phyloP scores from a whole-genome alignment of 35 echinoderm and acorn worm species.

The Ptychodera flava region DNA sequence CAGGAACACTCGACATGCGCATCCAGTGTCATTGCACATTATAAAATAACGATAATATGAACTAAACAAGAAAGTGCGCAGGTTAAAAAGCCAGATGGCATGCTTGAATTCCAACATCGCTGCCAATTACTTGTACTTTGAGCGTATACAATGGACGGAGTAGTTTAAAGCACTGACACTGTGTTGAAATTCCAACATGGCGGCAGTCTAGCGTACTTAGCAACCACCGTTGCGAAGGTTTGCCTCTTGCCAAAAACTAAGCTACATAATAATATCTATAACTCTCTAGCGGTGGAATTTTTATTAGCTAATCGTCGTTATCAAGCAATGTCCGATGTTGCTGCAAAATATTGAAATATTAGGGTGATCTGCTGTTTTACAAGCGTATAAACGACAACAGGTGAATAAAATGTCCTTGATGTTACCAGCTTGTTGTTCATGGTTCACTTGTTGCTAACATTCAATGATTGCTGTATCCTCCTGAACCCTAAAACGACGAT shows the following conservation, averaged over 20 bases:
- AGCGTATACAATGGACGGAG: neutral
- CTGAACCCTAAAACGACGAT: neutral
- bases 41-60: no score
- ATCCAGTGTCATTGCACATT: no score
- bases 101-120: neutral
- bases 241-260: neutral
- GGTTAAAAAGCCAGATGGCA: no score
- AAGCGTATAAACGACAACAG: no score
- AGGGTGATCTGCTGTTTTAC: neutral
- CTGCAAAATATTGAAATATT: neutral
- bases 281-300: neutral
- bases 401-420: no score
- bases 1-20: no score
- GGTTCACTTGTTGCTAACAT: neutral
- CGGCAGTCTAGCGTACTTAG: neutral
- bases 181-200: neutral
- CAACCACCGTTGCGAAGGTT: neutral
- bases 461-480: neutral
- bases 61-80: no score
- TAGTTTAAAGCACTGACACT: neutral
- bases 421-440: neutral
- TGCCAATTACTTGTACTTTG: neutral
- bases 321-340: neutral
- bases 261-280: neutral
- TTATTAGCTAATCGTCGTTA: neutral